Percentiles rank a stretch among this genome's conserved stretches.
Evolutionary conservation across 2,797 vertebrate species (phyloP).

Genomic region (Catostomus latipinnis): DNA sequence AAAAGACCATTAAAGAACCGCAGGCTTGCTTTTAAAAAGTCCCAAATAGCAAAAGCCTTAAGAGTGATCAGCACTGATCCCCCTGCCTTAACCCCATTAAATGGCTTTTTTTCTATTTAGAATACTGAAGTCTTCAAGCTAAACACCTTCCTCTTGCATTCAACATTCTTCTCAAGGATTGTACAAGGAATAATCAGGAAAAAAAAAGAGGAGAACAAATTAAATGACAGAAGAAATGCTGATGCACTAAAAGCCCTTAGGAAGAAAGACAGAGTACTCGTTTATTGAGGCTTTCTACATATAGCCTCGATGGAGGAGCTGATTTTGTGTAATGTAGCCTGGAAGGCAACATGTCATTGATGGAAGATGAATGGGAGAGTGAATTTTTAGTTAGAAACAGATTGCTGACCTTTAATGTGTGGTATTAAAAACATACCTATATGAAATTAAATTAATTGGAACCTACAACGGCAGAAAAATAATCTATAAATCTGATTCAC

Average conservation of each 20-base stretch:
- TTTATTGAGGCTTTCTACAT: slow-evolving; percentile 56
- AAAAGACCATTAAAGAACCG: slow-evolving; percentile 54
- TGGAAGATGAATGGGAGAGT: slow-evolving; percentile 37
- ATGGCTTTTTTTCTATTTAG: slow-evolving; percentile 60
- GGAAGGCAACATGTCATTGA: slow-evolving; percentile 53
- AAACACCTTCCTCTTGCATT: slow-evolving; percentile 63
- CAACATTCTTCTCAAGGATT: slow-evolving; percentile 58
- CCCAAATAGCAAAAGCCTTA: slow-evolving; percentile 47
- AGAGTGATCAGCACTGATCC: slow-evolving; percentile 20
- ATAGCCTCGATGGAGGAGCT: slow-evolving; percentile 37
- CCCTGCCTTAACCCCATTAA: background rate
- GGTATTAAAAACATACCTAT: slow-evolving; percentile 10
- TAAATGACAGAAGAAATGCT: slow-evolving; percentile 48
- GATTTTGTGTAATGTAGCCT: slow-evolving; percentile 55
- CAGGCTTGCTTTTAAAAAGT: slow-evolving; percentile 45
- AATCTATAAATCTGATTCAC: background rate
- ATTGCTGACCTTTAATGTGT: slow-evolving; percentile 34
- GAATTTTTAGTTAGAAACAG: slow-evolving; percentile 46
- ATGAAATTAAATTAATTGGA: background rate
- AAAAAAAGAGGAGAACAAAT: slow-evolving; percentile 59
- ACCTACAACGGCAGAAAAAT: background rate
- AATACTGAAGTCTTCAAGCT: slow-evolving; percentile 60
- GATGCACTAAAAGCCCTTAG: slow-evolving; percentile 60
- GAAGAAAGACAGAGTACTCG: slow-evolving; percentile 38
- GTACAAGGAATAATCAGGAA: slow-evolving; percentile 66